Evolutionary conservation across 2,113 vertebrate genomes (phyloP).

Genomic region (Pyrgilauda ruficollis): DNA sequence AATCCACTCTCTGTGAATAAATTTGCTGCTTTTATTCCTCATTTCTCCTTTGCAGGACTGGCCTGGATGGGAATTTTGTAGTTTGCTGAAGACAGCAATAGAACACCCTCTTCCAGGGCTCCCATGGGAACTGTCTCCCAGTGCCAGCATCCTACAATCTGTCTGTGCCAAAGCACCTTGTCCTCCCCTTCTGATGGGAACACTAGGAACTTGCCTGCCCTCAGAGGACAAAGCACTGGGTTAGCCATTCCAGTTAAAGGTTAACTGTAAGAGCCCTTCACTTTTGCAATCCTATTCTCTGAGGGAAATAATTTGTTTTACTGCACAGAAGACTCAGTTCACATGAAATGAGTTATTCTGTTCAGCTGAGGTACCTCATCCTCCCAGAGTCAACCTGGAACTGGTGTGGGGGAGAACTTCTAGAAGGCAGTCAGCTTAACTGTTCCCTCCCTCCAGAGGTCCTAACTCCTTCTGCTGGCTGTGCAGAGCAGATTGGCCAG

Average conservation of each 20-base stretch:
- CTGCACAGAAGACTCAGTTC: not conserved
- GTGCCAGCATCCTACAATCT: not conserved
- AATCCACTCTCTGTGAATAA: not conserved
- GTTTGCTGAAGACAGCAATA: not conserved
- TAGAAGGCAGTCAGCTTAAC: not conserved
- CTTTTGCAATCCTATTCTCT: not conserved
- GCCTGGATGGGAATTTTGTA: not conserved
- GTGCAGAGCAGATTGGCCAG: not conserved
- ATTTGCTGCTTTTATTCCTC: not conserved
- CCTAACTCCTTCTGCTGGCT: not conserved
- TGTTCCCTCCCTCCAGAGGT: not conserved
- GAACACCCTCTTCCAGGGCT: not conserved
- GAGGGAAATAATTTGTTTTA: not conserved
- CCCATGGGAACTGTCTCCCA: not conserved
- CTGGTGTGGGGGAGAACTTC: not conserved
- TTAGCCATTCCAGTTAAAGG: conserved; percentile 23
- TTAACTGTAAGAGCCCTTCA: conserved; percentile 14
- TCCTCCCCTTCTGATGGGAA: not conserved
- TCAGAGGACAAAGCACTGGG: not conserved
- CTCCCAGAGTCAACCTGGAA: not conserved
- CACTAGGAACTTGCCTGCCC: not conserved
- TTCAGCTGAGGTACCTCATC: not conserved
- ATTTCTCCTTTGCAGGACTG: not conserved
- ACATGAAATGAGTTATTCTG: not conserved
- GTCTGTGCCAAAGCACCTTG: not conserved